These are phyloP conservation scores for Camptogramma bilineatum DNA, from an alignment of 2,888 invertebrate genomes.

Conservation along the genomic window DNA sequence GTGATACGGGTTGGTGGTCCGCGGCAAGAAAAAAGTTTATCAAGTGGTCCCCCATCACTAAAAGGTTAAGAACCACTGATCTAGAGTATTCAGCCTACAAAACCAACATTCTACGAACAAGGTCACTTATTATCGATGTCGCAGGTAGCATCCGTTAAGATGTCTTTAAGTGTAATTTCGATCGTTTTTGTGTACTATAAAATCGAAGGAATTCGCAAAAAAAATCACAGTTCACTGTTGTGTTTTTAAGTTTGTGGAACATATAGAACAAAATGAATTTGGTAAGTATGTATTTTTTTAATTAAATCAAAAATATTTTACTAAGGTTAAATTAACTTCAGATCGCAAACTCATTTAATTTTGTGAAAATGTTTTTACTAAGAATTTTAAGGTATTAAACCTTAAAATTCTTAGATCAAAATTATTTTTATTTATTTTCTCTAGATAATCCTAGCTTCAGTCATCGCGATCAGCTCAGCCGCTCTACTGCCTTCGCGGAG, in stretches of 20 bases:
- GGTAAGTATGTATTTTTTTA: constrained; percentile 51
- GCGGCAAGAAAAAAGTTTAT: too few relatives aligned
- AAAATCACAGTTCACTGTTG: constrained; percentile 58
- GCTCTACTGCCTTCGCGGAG: constrained; percentile 64
- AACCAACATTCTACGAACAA: constrained; percentile 52
- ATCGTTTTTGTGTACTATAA: constrained; percentile 63
- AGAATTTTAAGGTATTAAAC: too few relatives aligned
- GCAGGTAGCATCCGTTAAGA: constrained; percentile 51
- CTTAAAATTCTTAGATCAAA: too few relatives aligned
- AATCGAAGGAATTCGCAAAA: constrained; percentile 49
- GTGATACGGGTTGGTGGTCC: too few relatives aligned
- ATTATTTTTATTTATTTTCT: constrained; percentile 35
- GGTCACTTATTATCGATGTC: constrained; percentile 55
- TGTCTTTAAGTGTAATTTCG: constrained; percentile 46
- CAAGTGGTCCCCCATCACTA: too few relatives aligned
- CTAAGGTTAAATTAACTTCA: not conserved
- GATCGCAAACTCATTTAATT: too few relatives aligned
- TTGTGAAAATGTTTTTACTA: too few relatives aligned
- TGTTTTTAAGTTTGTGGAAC: constrained; percentile 39
- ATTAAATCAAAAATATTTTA: not conserved
- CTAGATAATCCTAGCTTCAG: constrained; percentile 57
- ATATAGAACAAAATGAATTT: constrained; percentile 57
- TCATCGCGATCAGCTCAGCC: constrained; percentile 59
- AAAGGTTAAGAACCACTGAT: too few relatives aligned
- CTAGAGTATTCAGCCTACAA: too few relatives aligned